Percentiles rank a stretch among this genome's conserved stretches.
Evolutionary conservation across 2,113 vertebrate species (phyloP).

Genomic region (Sturnira hondurensis): DNA sequence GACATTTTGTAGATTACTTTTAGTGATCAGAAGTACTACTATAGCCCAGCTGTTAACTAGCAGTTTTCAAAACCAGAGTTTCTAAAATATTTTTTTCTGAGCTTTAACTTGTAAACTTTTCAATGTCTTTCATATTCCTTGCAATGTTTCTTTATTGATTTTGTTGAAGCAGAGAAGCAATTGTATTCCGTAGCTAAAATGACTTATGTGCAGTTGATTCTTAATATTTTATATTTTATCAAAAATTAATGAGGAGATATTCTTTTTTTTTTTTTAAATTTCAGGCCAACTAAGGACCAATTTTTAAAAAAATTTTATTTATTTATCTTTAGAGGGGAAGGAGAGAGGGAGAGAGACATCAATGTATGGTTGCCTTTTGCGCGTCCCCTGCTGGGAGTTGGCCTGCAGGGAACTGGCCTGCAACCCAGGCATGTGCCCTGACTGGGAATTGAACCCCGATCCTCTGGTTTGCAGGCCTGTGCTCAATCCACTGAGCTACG

Average conservation of each 20-base stretch:
- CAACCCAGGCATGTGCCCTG: too few relatives aligned
- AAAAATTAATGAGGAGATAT: not conserved
- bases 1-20: not conserved
- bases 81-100: not conserved
- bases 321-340: too few relatives aligned
- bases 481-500: too few relatives aligned
- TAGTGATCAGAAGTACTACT: not conserved
- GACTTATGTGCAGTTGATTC: not conserved
- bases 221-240: not conserved
- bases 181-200: not conserved
- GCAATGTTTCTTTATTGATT: not conserved
- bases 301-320: too few relatives aligned
- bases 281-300: too few relatives aligned
- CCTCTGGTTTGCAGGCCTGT: too few relatives aligned
- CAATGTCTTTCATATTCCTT: not conserved
- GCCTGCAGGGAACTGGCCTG: too few relatives aligned
- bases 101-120: not conserved
- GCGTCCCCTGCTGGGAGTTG: too few relatives aligned
- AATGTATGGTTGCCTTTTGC: too few relatives aligned
- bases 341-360: too few relatives aligned
- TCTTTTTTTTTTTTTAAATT: too few relatives aligned
- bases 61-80: not conserved
- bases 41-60: not conserved
- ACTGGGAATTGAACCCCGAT: too few relatives aligned
- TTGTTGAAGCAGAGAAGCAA: not conserved